Evolutionary conservation across 2,888 invertebrate genomes (phyloP), one percentile per base, ranked within the genome.

Genomic region (Lamellibrachia columna): DNA sequence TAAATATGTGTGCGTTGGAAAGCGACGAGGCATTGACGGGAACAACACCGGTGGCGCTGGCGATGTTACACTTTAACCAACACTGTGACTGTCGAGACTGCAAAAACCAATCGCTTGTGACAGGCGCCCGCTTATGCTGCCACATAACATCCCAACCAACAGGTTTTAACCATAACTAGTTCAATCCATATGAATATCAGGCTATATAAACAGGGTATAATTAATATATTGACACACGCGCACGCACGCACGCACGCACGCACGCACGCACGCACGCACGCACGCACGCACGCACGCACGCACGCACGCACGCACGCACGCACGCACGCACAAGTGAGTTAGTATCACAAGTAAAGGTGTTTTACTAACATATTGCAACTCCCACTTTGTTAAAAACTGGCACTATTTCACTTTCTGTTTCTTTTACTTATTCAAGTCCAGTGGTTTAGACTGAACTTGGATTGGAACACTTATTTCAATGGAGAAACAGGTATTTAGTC

Each of bases 211-310:
- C 40, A 28, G 28, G 28, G 28, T 28, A 28, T 28, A 28, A 28
- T 28, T 28, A 28, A 28, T 28, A 28, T 28, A 28, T 28, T 28
- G 28, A 40, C 40, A 40, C 40, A 40, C 40, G 1, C 90, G 90
- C 90, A 90, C 1, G 90, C 90, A n/a, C 90, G n/a, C 90, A n/a
- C 15, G 90, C n/a, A n/a, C n/a, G 90, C 90, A n/a, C 90, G 90
- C 90, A n/a, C 90, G n/a, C 90, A 90, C 90, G n/a, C 90, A 90
- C 90, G 90, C 90, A n/a, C 90, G 90, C 90, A 90, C n/a, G 90
- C n/a, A 90, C n/a, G n/a, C 90, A n/a, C n/a, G n/a, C n/a, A 90
- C n/a, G 90, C 90, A n/a, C 90, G 90, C 90, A n/a, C 90, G n/a
- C 90, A 90, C 90, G n/a, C 90, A 90, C 90, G 90, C 90, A n/a